Evolutionary conservation across 2,797 vertebrate genomes (phyloP), one percentile per base, ranked within the genome.

Genomic region (Phoxinus dragarum): DNA sequence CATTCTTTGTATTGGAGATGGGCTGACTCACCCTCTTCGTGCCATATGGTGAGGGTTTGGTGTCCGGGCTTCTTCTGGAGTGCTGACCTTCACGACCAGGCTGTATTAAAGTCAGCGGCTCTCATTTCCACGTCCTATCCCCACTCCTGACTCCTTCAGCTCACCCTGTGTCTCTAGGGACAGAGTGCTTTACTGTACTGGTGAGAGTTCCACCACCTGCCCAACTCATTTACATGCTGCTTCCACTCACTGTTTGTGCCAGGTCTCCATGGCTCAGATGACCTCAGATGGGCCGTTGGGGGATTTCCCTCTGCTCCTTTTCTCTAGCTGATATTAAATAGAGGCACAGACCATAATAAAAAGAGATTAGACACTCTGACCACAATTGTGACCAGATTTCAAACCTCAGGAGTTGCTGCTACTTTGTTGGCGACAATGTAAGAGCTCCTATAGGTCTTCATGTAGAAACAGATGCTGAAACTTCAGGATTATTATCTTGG

Each of bases 11-110:
- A 88, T 91, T 87, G 80, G 88, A 90, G 88, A 90, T 75, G 34
- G 92, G 89, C 91, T 94, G 93, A 94, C 89, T 95, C 92, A 94
- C 87, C 86, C 89, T 91, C 90, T 91, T 91, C 87, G 79, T 93
- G 90, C 92, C 89, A 89, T 86, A 90, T 80, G 73, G 80, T 40
- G 88, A 87, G 78, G 66, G 49, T 56, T 34, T 64, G 75, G 27
- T 59, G 77, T 69, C 54, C 6, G 14, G 64, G 27, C 3, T 76
- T 59, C 47, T 36, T 61, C 56, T 49, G 23, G 17, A 36, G 72
- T 21, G 38, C 38, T 75, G 84, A 86, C 81, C 74, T 71, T 68
- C 44, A 31, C 21, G 7, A 76, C 47, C n/a, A 44, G 59, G 38
- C 34, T 40, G 40, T 40, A 84, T 66, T 56, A 74, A 66, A 69